phyloP scores from a whole-genome alignment of 2,797 vertebrate genomes.

The Cynopterus sphinx region DNA sequence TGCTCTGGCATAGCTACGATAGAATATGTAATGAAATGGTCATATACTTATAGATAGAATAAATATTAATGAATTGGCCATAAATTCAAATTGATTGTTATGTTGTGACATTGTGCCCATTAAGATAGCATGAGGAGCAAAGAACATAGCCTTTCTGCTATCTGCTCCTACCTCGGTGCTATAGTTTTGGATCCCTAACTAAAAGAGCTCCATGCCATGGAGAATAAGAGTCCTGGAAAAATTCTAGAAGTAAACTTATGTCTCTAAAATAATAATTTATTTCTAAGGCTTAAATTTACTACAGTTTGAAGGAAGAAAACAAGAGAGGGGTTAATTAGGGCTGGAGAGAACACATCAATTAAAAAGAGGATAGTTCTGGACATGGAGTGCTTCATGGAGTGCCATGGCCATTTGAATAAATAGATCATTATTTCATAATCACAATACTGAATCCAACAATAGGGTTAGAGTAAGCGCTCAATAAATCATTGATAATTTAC shows the following conservation, averaged over 20 bases:
- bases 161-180: neutral
- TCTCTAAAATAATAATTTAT: neutral
- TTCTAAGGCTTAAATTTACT: neutral
- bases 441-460: neutral
- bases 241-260: neutral
- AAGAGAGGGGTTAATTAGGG: neutral
- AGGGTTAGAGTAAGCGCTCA: neutral
- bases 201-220: neutral
- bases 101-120: neutral
- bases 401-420: no score
- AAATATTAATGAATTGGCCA: neutral
- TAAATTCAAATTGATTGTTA: neutral
- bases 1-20: neutral
- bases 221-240: neutral
- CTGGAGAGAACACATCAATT: neutral
- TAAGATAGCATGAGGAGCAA: neutral
- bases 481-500: neutral
- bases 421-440: neutral
- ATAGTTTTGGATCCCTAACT: neutral
- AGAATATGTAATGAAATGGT: neutral
- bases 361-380: neutral
- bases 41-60: neutral
- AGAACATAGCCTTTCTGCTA: neutral
- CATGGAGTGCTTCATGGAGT: rapidly evolving
- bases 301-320: neutral